Evolutionary conservation across 2,113 vertebrate species (phyloP).

Genomic region (Pelodiscus sinensis): DNA sequence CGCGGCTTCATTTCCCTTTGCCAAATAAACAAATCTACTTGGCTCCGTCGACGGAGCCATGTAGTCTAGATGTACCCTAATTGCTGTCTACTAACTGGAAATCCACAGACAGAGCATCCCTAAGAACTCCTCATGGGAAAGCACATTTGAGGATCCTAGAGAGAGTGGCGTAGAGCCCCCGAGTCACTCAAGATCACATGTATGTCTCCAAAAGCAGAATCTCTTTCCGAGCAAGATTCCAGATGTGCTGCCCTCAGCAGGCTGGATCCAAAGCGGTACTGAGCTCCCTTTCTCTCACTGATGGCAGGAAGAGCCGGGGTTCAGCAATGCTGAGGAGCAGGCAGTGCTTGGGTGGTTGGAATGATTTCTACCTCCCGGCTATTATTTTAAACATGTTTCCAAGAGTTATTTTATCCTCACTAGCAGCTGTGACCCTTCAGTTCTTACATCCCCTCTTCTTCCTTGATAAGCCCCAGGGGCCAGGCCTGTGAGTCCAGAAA

Average conservation of each 20-base stretch:
- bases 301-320: fast-evolving
- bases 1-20: no score
- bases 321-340: not conserved
- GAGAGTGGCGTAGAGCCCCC: not conserved
- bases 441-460: not conserved
- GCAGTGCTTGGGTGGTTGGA: not conserved
- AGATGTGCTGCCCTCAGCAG: fast-evolving
- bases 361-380: fast-evolving
- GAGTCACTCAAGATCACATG: not conserved
- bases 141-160: fast-evolving
- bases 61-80: no score
- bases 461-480: not conserved
- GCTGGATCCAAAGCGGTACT: not conserved
- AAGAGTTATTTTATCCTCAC: not conserved
- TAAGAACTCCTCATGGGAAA: not conserved
- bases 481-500: not conserved
- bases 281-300: not conserved
- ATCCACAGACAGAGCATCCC: not conserved
- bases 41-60: no score
- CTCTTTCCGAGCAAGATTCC: fast-evolving
- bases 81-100: not conserved
- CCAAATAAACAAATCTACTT: no score
- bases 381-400: not conserved
- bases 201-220: fast-evolving
- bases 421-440: not conserved